phyloP scores from a whole-genome alignment of 2,888 invertebrate genomes.

The Zhuqinia jingwanae region DNA sequence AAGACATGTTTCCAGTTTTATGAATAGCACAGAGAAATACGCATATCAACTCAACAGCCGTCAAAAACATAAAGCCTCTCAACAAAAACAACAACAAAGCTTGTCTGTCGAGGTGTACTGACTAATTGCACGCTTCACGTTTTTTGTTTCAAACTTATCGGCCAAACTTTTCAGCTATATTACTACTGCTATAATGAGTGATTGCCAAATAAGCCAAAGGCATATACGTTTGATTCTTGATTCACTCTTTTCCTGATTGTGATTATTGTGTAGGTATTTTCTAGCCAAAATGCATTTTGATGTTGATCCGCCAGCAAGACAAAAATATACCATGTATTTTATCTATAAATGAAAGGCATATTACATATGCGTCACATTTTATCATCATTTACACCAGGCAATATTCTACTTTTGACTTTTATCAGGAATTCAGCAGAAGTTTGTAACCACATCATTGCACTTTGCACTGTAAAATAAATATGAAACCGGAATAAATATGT shows the following conservation, averaged over 20 bases:
- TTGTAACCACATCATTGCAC: too few relatives aligned
- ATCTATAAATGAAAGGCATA: background rate
- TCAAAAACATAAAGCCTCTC: conserved; percentile 36
- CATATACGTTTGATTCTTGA: conserved; percentile 18
- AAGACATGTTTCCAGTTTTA: conserved; percentile 15
- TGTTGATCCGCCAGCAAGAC: background rate
- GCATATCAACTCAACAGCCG: background rate
- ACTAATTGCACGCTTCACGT: conserved; percentile 33
- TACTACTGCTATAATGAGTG: too few relatives aligned
- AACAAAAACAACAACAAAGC: background rate
- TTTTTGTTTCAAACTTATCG: conserved; percentile 20
- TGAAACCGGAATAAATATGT: conserved; percentile 35
- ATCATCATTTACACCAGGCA: background rate
- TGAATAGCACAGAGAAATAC: background rate
- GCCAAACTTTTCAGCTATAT: background rate
- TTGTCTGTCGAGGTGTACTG: conserved; percentile 24
- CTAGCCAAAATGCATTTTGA: conserved; percentile 28
- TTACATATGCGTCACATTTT: background rate
- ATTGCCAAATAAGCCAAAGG: conserved; percentile 35
- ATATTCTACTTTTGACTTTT: background rate
- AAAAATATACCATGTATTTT: conserved; percentile 8
- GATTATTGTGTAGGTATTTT: background rate
- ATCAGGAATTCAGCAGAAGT: background rate
- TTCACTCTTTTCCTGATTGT: conserved; percentile 29
- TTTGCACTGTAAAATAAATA: too few relatives aligned